Conservation (phyloP, 2,888 invertebrate species). For the Drosophila multiciliata region DNA sequence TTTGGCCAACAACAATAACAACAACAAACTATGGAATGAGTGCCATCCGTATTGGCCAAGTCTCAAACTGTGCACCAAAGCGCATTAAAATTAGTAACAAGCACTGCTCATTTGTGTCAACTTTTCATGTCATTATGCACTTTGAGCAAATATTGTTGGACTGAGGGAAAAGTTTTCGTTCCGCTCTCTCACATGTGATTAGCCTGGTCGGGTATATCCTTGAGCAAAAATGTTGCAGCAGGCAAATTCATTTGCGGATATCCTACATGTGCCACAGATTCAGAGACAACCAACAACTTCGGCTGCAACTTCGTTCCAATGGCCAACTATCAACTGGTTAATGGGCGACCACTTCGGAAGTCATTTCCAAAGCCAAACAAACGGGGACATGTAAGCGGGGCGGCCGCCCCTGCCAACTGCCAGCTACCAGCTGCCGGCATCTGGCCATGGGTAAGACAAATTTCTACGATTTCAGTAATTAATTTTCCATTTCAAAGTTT, state of each 20-base stretch:
- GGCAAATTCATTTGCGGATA: constrained; percentile 72
- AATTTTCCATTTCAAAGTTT: constrained; percentile 78
- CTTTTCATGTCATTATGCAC: constrained; percentile 82
- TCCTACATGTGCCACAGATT: constrained; percentile 44
- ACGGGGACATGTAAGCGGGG: constrained; percentile 50
- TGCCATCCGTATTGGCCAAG: background rate
- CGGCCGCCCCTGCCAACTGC: background rate
- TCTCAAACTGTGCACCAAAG: constrained; percentile 57
- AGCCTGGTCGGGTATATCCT: constrained; percentile 73
- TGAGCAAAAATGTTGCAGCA: constrained; percentile 64
- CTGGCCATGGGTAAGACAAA: constrained; percentile 61
- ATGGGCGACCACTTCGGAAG: constrained; percentile 62
- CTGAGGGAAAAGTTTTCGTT: constrained; percentile 62
- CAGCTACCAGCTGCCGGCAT: constrained; percentile 3
- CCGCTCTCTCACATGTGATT: constrained; percentile 64
- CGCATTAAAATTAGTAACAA: constrained; percentile 80
- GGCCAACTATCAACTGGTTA: constrained; percentile 34
- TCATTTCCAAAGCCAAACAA: constrained; percentile 75
- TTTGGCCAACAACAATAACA: constrained; percentile 33
- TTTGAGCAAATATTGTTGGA: constrained; percentile 78
- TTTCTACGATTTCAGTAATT: constrained; percentile 78
- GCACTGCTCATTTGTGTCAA: constrained; percentile 82
- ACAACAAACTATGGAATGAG: constrained; percentile 28
- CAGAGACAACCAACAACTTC: constrained; percentile 16
- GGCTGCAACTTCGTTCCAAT: constrained; percentile 37